Evolutionary conservation across 2,113 vertebrate species (phyloP), one percentile per base, ranked within the genome.

Genomic region (Spizaetus ornatus): DNA sequence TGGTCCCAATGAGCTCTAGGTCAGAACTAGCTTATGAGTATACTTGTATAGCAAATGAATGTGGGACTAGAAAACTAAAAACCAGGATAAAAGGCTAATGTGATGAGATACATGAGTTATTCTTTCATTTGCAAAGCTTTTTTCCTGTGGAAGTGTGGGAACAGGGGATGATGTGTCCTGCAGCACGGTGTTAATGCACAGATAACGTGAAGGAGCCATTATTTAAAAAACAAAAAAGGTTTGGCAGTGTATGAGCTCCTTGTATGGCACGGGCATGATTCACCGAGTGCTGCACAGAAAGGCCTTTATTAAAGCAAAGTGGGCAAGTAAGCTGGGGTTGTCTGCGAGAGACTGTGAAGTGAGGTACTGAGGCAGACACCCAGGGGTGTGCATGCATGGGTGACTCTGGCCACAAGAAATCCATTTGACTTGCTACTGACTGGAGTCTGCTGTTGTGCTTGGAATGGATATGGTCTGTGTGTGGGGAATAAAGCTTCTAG

Each of bases 311-410:
- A n/a, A 81, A 23, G 22, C 2, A 0, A 55, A 62, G 63, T 6
- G 48, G 40, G 19, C 5, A 13, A 50, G 16, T 16, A 56, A 70
- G 16, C 40, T 70, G 45, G 11, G n/a, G 23, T 52, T 43, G 18
- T 36, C 17, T 61, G 56, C 27, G 32, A 55, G 55, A 32, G 38
- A 9, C 10, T 59, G 61, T 0, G 3, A 53, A 66, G 36, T 0
- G 3, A 48, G 22, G 67, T 25, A 26, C 19, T 10, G 14, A 45
- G 73, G 43, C 40, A 48, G 26, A 22, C 8, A n/a, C 9, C 27
- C 4, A 0, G 0, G 20, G 62, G 4, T 86, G 23, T 5, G 47
- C 19, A 5, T 0, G 0, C 8, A 0, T 19, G 40, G 29, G 18
- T 53, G 29, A 77, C 16, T 50, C 48, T 62, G 72, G 34, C 20